These are phyloP conservation scores for Sciaenops ocellatus DNA, from an alignment of 2,797 vertebrate species.

Conservation along the genomic window DNA sequence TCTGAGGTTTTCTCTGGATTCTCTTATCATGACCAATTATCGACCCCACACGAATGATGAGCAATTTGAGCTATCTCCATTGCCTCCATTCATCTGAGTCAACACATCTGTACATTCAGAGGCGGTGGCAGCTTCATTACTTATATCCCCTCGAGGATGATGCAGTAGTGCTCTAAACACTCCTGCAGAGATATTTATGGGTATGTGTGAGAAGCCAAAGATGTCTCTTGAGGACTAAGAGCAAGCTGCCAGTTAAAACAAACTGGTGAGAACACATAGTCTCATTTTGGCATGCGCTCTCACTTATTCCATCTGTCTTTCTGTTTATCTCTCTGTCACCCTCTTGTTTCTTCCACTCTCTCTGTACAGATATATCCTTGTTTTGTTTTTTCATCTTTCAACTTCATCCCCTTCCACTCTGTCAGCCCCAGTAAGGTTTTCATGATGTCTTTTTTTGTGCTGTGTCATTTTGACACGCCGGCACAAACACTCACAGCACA, in stretches of 20 bases:
- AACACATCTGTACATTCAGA: constrained; percentile 61
- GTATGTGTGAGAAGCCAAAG: constrained; percentile 53
- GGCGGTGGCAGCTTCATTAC: constrained; percentile 48
- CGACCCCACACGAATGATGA: constrained; percentile 32
- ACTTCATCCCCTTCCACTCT: constrained; percentile 13
- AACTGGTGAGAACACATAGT: constrained; percentile 53
- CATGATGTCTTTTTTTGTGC: constrained; percentile 29
- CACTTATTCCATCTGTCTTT: constrained; percentile 47
- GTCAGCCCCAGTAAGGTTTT: constrained; percentile 20
- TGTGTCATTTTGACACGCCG: constrained; percentile 34
- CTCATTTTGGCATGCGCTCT: constrained; percentile 41
- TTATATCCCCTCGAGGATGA: constrained; percentile 42
- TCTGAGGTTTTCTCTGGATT: constrained; percentile 17
- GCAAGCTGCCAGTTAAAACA: constrained; percentile 37
- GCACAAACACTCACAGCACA: constrained; percentile 10
- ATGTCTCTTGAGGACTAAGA: constrained; percentile 32
- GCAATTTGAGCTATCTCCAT: constrained; percentile 25
- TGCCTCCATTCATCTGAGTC: constrained; percentile 60
- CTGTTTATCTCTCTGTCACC: constrained; percentile 30
- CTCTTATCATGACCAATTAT: constrained; percentile 32
- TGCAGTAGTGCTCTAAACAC: constrained; percentile 33
- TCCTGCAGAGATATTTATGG: constrained; percentile 65
- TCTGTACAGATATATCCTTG: constrained; percentile 7
- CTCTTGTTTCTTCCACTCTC: constrained; percentile 13
- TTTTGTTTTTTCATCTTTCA: constrained; percentile 23